These are phyloP conservation scores for Equus przewalskii DNA, from an alignment of 2,113 vertebrate species.

Conservation along the genomic window DNA sequence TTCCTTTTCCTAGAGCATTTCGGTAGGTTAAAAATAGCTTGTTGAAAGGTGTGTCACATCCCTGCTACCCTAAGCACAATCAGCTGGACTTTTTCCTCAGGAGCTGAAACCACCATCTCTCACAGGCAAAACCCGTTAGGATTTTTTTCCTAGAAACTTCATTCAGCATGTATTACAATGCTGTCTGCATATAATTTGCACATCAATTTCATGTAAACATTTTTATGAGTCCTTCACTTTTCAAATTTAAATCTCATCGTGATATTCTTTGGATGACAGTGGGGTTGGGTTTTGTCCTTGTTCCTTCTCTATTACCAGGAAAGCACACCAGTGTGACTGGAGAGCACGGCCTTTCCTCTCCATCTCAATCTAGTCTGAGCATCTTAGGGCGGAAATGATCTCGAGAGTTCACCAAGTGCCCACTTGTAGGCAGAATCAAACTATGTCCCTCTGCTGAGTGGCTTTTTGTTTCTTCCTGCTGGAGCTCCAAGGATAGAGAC, in stretches of 20 bases:
- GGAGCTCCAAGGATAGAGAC: not conserved
- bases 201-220: not conserved
- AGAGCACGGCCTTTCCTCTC: not conserved
- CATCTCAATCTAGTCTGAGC: not conserved
- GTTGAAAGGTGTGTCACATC: not conserved
- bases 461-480: not conserved
- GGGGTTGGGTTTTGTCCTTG: not conserved
- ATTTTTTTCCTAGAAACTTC: not conserved
- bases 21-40: not conserved
- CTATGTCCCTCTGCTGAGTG: not conserved
- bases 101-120: not conserved
- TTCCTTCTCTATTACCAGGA: not conserved
- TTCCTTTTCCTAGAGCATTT: not conserved
- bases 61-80: too few relatives aligned
- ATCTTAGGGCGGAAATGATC: rapidly evolving
- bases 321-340: rapidly evolving
- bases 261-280: not conserved
- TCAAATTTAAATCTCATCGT: not conserved
- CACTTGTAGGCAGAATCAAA: not conserved
- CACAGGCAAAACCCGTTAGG: not conserved
- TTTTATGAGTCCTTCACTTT: not conserved
- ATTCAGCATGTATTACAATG: not conserved
- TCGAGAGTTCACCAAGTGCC: rapidly evolving
- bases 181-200: not conserved
- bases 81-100: not conserved